These are phyloP conservation scores for Hirundo rustica DNA, from an alignment of 2,797 vertebrate species.

Conservation along the genomic window DNA sequence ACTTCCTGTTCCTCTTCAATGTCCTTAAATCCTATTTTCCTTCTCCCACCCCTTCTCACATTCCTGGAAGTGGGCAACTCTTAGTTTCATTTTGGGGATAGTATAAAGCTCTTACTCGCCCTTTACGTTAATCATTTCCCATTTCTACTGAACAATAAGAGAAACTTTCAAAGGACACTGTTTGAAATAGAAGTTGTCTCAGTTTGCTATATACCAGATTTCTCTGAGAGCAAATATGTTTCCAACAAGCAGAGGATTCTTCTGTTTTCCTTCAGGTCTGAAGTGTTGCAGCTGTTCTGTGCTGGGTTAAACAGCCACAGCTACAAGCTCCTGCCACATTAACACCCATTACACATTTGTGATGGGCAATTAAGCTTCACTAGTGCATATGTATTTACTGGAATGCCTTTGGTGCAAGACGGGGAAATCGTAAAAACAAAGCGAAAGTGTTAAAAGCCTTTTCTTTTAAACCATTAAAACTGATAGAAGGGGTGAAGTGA, in stretches of 20 bases:
- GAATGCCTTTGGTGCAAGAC: slow-evolving; percentile 4
- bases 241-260: background rate
- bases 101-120: background rate
- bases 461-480: slow-evolving; percentile 3
- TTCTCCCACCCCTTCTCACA: background rate
- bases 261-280: background rate
- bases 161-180: background rate
- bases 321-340: background rate
- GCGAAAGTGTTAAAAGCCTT: slow-evolving; percentile 1
- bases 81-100: background rate
- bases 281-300: background rate
- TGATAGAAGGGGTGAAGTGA: slow-evolving; percentile 6
- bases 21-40: background rate
- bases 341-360: background rate
- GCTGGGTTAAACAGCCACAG: background rate
- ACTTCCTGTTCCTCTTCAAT: background rate
- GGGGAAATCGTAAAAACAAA: background rate
- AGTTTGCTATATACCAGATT: background rate
- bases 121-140: background rate
- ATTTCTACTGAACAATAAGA: background rate
- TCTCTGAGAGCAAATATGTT: background rate
- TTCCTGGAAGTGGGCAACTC: background rate
- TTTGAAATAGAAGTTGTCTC: background rate
- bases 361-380: slow-evolving; percentile 28
- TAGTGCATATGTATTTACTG: background rate